Evolutionary conservation across 92 coral and sea anemone species (phyloP), one percentile per base, ranked within the genome.

Genomic region (Blastomussa wellsi): DNA sequence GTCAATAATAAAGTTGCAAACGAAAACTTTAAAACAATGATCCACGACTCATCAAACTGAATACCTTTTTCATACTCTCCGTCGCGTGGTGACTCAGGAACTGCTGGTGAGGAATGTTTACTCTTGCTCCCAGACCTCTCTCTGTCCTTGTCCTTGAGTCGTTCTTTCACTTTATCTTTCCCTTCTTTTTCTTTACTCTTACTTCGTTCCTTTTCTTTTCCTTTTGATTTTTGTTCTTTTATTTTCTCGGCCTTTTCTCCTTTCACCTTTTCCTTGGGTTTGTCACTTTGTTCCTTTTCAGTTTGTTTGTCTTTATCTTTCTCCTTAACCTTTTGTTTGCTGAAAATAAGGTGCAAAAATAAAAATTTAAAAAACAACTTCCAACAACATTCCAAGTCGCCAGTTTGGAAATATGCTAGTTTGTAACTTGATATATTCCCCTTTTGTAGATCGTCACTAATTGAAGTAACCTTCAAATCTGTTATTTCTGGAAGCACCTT

Each of bases 151-250:
- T 93, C 85, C 29, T 87, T 87, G 8, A 48, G 52, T 15, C 90
- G 60, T 6, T 80, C 97, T 85, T 89, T 93, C 24, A 74, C 82
- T 81, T 84, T 93, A 5, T 89, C 97, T 86, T 89, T 93, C 47
- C 79, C 89, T 76, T 93, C 98, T 33, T 69, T 86, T 76, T 95
- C 98, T 77, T 88, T 93, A 62, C 98, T 95, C 74, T 86, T 95
- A 74, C 98, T 95, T 88, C 97, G 91, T 29, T 96, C 98, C 53
- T 94, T 94, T 66, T 92, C 94, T 79, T 94, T 93, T 24, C 78
- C 94, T 73, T 93, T 91, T 12, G 81, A 59, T 84, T 90, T 89
- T 22, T 74, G 72, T 89, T 93, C 92, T 70, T 89, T 89, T 4
- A 79, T 92, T 36, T 87, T 69, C 79, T 93, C 90, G 26, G 82